A percentile compares a stretch with the other conserved stretches of the same genome.
These are phyloP conservation scores for Liparis tanakae DNA, from an alignment of 2,797 vertebrate genomes.

Conservation along the genomic window DNA sequence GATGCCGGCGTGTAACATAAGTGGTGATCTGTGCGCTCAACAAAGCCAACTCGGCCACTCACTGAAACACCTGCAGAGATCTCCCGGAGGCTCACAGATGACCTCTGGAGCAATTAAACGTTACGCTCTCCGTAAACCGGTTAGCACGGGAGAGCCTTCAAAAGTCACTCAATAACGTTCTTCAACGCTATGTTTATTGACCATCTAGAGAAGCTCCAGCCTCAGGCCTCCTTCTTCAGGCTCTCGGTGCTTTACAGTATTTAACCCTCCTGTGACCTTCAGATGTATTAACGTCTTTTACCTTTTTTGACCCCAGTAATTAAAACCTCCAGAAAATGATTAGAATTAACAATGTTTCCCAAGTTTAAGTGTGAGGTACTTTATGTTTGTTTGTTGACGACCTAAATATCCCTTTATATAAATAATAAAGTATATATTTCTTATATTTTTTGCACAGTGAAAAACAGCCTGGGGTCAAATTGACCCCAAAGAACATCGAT, in stretches of 20 bases:
- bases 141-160: not conserved
- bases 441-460: too few species aligned
- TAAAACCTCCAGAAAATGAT: too few species aligned
- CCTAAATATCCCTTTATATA: too few species aligned
- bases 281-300: too few species aligned
- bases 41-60: not conserved
- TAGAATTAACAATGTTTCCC: too few species aligned
- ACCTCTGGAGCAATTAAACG: conserved; percentile 1
- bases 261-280: too few species aligned
- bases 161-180: conserved; percentile 13
- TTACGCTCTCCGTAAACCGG: conserved; percentile 15
- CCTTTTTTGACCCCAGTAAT: too few species aligned
- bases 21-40: not conserved
- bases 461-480: too few species aligned
- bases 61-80: conserved; percentile 2
- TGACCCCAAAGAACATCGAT: too few species aligned
- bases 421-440: too few species aligned
- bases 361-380: too few species aligned
- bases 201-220: not conserved
- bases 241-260: conserved; percentile 6
- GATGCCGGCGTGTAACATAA: not conserved
- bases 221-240: conserved; percentile 1
- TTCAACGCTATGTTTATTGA: not conserved
- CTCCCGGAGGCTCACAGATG: conserved; percentile 1
- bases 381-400: too few species aligned